A percentile compares a stretch with the other conserved stretches of the same genome.
Evolutionary conservation across 1,140 invertebrate species (phyloP).

Genomic region (Spodoptera frugiperda): DNA sequence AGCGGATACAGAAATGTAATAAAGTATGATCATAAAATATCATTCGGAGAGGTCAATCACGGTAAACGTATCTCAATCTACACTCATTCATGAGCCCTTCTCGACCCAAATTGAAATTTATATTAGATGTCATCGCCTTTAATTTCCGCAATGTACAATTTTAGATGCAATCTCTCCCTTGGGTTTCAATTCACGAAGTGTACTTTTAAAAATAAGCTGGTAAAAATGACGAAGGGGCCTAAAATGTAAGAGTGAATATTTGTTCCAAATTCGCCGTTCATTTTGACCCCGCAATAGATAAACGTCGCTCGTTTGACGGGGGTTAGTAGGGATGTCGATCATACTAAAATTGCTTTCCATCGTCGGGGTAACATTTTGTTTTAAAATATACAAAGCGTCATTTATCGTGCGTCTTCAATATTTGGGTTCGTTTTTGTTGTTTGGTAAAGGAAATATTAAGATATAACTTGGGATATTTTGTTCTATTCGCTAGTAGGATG

Average conservation of each 20-base stretch:
- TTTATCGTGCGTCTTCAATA: constrained; percentile 16
- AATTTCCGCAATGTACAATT: constrained; percentile 78
- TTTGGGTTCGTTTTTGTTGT: constrained; percentile 24
- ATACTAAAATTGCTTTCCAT: constrained; percentile 58
- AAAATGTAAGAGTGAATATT: constrained; percentile 47
- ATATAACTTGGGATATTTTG: background rate
- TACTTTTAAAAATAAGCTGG: constrained; percentile 36
- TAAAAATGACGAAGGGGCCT: constrained; percentile 35
- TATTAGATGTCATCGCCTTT: constrained; percentile 72
- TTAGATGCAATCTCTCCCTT: constrained; percentile 73
- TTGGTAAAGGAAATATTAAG: constrained; percentile 2
- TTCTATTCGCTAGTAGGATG: background rate
- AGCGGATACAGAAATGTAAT: constrained; percentile 7
- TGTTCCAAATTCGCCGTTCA: constrained; percentile 48
- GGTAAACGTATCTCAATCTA: constrained; percentile 39
- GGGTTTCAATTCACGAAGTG: constrained; percentile 64
- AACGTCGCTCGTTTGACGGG: constrained; percentile 47
- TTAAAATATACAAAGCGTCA: constrained; percentile 41
- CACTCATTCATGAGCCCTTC: constrained; percentile 62
- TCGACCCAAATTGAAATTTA: constrained; percentile 77
- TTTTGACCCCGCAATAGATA: constrained; percentile 50
- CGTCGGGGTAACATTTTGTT: constrained; percentile 31
- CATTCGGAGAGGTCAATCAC: constrained; percentile 30
- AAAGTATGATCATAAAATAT: constrained; percentile 31
- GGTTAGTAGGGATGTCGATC: constrained; percentile 51